Evolutionary conservation across 2,113 vertebrate genomes (phyloP).

Genomic region (Lutjanus erythropterus): DNA sequence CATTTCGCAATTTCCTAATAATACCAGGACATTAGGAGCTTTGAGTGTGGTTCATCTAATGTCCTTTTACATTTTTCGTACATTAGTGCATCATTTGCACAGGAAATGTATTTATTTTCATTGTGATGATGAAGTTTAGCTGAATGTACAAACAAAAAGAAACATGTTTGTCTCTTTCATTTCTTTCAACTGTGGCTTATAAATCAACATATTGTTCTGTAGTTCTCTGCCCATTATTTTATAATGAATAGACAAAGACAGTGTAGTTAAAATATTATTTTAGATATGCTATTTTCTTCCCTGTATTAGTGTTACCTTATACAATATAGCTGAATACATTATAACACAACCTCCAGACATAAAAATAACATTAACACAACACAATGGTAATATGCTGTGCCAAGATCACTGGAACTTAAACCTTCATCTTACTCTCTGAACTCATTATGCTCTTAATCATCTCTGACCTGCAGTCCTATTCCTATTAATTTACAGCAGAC

Average conservation of each 20-base stretch:
- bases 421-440: conserved; percentile 11
- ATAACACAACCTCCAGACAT: background rate
- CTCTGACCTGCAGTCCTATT: conserved; percentile 34
- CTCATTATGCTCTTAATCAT: conserved; percentile 51
- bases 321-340: background rate
- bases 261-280: background rate
- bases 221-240: background rate
- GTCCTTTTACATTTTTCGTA: background rate
- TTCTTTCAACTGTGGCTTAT: too few species aligned
- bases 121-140: background rate
- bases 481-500: conserved; percentile 40
- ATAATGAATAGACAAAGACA: background rate
- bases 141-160: too few species aligned
- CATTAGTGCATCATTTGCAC: background rate
- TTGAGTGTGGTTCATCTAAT: background rate
- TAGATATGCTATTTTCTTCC: background rate
- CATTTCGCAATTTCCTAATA: background rate
- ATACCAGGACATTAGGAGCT: background rate
- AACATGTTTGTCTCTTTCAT: too few species aligned
- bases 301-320: background rate
- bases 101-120: background rate
- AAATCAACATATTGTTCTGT: too few species aligned
- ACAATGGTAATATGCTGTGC: background rate
- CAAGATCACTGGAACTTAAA: conserved; percentile 14
- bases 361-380: conserved; percentile 17